Percentiles rank a stretch among this genome's conserved stretches.
phyloP scores from a whole-genome alignment of 2,888 invertebrate species.

The Clitarchus hookeri region DNA sequence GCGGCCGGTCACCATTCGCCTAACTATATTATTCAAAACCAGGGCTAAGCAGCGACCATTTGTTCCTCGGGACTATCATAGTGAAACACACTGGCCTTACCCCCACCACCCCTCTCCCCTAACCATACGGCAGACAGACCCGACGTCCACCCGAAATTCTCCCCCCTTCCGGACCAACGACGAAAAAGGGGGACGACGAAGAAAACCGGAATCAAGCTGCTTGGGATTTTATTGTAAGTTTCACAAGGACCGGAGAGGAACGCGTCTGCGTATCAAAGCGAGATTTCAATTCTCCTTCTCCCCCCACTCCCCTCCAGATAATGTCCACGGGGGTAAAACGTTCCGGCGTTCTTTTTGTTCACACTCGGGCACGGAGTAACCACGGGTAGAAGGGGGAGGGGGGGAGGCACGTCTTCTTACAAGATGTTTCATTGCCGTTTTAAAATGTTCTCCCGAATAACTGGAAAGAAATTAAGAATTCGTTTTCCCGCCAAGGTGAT shows the following conservation, averaged over 20 bases:
- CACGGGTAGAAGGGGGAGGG: no score
- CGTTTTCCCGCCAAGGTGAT: neutral
- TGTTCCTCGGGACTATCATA: conserved; percentile 2
- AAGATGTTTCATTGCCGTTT: neutral
- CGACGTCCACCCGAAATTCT: neutral
- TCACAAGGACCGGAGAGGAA: neutral
- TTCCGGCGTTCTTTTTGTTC: neutral
- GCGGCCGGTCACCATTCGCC: neutral
- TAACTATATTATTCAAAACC: conserved; percentile 14
- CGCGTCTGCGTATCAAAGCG: neutral
- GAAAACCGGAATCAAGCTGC: neutral
- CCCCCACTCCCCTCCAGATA: neutral
- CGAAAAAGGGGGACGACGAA: neutral
- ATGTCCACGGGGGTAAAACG: neutral
- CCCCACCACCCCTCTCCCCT: neutral
- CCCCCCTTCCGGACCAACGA: neutral
- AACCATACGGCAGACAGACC: neutral
- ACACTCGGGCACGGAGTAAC: neutral
- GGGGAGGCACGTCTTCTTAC: neutral
- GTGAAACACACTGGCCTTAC: neutral
- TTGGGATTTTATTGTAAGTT: conserved; percentile 9
- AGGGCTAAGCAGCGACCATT: conserved; percentile 2
- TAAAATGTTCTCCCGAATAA: neutral
- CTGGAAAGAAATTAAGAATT: neutral
- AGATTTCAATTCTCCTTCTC: neutral